Percentiles rank a stretch among this genome's conserved stretches.
phyloP scores from a whole-genome alignment of 2,888 invertebrate genomes.

The Monochamus alternatus region DNA sequence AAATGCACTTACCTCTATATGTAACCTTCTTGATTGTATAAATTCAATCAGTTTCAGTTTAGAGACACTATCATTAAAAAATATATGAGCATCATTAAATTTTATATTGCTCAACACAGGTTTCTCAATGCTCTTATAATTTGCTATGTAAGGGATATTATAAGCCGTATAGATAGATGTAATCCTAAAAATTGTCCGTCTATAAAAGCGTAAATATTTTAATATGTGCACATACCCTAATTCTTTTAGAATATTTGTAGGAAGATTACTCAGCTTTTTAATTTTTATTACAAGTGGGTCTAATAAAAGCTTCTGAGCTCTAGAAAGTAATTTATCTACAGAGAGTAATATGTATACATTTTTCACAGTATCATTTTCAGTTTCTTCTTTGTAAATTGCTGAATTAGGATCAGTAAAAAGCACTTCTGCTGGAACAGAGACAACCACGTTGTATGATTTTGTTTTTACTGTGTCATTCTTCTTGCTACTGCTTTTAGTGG shows the following conservation, averaged over 20 bases:
- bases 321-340: conserved; percentile 52
- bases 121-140: conserved; percentile 48
- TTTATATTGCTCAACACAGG: conserved; percentile 46
- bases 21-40: conserved; percentile 50
- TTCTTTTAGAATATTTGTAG: conserved; percentile 49
- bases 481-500: conserved; percentile 32
- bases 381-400: conserved; percentile 44
- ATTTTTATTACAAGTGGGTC: conserved; percentile 59
- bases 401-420: conserved; percentile 54
- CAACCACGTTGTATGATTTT: conserved; percentile 31
- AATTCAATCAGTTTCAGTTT: conserved; percentile 57
- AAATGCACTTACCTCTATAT: conserved; percentile 48
- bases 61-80: conserved; percentile 52
- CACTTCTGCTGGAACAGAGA: conserved; percentile 54
- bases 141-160: conserved; percentile 52
- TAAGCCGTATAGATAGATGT: conserved; percentile 44
- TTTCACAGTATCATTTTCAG: conserved; percentile 31
- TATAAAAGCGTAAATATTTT: no score
- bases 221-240: conserved; percentile 33
- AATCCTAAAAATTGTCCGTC: conserved; percentile 8
- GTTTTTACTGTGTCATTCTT: conserved; percentile 34
- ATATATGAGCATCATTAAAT: conserved; percentile 56
- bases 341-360: conserved; percentile 48
- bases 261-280: conserved; percentile 54
- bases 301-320: conserved; percentile 55